Evolutionary conservation across 2,113 vertebrate species (phyloP), one percentile per base, ranked within the genome.

Genomic region (Tiliqua scincoides): DNA sequence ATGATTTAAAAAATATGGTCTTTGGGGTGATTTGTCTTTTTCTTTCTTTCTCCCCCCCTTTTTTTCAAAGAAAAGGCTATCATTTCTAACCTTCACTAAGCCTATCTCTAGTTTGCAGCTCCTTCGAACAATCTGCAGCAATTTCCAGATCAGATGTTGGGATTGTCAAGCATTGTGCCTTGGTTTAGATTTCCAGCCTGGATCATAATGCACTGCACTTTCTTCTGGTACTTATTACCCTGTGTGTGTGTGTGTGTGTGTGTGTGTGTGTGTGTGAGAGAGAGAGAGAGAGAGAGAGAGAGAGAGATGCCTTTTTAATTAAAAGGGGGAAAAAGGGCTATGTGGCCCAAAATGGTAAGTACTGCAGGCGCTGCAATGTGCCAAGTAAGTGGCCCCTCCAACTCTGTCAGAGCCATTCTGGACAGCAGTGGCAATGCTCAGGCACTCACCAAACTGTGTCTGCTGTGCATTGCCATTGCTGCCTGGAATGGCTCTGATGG

Each of bases 1-100:
- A 94, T 85, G 87, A 94, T 94, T 97, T 96, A 96, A 97, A 96
- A 96, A 97, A 97, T 97, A 95, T 91, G 95, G 96, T 96, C 93
- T 96, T 97, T 92, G 95, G 94, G 96, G 95, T 96, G 91, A 96
- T 97, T 96, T 96, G 94, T 96, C 93, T 94, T 91, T 93, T 89
- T 48, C 90, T 92, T 87, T 32, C 85, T 30, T 52, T 73, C 61
- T 65, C 32, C n/a, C 17, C 30, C 21, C 83, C 57, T 83, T 59
- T 78, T 73, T 73, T 10, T 79, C 15, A 77, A 67, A 62, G 80
- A 71, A 72, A 79, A 54, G 6, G 32, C 91, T 95, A 96, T 96
- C 88, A 95, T 97, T 96, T 95, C 95, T 96, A 96, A 96, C 95
- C 96, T 96, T 95, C 94, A 91, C 91, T 93, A 92, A 93, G 94